phyloP scores from a whole-genome alignment of 2,888 invertebrate genomes.

The Patella ulyssiponensis region DNA sequence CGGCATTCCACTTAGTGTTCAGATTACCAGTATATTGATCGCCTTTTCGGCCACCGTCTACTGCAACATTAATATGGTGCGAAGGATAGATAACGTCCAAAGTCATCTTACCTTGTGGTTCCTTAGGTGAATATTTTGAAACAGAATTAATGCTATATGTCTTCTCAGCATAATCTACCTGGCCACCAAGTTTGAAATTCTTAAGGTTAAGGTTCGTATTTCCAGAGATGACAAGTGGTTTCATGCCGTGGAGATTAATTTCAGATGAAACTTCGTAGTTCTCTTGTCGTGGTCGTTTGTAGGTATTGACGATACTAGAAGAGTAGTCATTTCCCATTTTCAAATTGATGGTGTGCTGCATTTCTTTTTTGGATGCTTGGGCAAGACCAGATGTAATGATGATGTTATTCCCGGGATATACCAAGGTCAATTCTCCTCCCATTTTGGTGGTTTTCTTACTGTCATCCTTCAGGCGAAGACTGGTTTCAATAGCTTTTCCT shows the following conservation, averaged over 20 bases:
- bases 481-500: constrained; percentile 41
- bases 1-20: constrained; percentile 54
- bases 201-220: constrained; percentile 38
- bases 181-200: constrained; percentile 38
- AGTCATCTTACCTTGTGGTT: constrained; percentile 33
- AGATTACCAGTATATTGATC: constrained; percentile 37
- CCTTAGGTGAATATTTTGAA: constrained; percentile 33
- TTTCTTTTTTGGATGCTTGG: constrained; percentile 42
- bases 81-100: constrained; percentile 43
- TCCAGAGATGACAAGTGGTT: constrained; percentile 41
- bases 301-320: constrained; percentile 40
- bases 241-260: constrained; percentile 38
- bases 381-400: constrained; percentile 43
- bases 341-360: constrained; percentile 41
- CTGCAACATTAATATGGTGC: constrained; percentile 42
- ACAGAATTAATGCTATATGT: constrained; percentile 38
- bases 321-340: constrained; percentile 38
- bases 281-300: constrained; percentile 33
- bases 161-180: constrained; percentile 35
- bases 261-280: constrained; percentile 41
- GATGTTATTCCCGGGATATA: constrained; percentile 50
- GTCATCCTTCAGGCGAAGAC: constrained; percentile 44
- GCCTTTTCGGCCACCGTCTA: constrained; percentile 38
- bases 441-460: constrained; percentile 41
- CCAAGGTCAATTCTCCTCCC: constrained; percentile 43